Conservation (phyloP, 2,797 vertebrate genomes). For the Pogonophryne albipinna region DNA sequence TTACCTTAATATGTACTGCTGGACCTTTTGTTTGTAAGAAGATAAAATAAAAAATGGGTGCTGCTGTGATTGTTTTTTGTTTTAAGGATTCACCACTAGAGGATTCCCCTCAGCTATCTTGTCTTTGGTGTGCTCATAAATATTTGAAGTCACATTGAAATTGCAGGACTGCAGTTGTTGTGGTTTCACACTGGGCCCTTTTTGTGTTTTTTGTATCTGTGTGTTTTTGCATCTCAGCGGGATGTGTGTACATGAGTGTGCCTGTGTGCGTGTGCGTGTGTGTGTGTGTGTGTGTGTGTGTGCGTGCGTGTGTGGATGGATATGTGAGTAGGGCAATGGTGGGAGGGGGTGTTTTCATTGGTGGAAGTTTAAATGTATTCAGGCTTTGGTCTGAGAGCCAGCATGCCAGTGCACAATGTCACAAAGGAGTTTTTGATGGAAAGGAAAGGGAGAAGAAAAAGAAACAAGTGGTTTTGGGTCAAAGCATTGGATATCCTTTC, state of each 20-base stretch:
- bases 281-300: slow-evolving; percentile 14
- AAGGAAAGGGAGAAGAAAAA: slow-evolving; percentile 64
- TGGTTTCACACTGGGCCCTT: slow-evolving; percentile 46
- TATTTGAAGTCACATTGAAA: slow-evolving; percentile 64
- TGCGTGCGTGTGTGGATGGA: slow-evolving; percentile 6
- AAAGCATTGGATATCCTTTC: slow-evolving; percentile 80
- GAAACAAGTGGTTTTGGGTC: slow-evolving; percentile 79
- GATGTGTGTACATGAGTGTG: slow-evolving; percentile 10
- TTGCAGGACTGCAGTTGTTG: slow-evolving; percentile 40
- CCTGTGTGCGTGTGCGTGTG: slow-evolving; percentile 23
- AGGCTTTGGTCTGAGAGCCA: slow-evolving; percentile 68
- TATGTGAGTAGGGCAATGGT: slow-evolving; percentile 32
- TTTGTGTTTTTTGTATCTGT: slow-evolving; percentile 48
- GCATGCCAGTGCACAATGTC: slow-evolving; percentile 71
- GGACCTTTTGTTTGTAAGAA: background rate
- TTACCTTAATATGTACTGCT: background rate
- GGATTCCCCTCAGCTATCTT: slow-evolving; percentile 40
- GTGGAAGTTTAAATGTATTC: slow-evolving; percentile 69
- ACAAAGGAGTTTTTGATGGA: slow-evolving; percentile 78
- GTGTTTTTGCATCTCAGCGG: slow-evolving; percentile 44
- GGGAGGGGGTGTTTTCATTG: slow-evolving; percentile 42
- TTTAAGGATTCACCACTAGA: slow-evolving; percentile 34
- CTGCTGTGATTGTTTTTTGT: slow-evolving; percentile 31
- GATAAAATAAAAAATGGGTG: background rate
- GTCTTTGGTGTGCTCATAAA: slow-evolving; percentile 65